Conservation (phyloP, 2,113 vertebrate species). For the Anoplopoma fimbria region DNA sequence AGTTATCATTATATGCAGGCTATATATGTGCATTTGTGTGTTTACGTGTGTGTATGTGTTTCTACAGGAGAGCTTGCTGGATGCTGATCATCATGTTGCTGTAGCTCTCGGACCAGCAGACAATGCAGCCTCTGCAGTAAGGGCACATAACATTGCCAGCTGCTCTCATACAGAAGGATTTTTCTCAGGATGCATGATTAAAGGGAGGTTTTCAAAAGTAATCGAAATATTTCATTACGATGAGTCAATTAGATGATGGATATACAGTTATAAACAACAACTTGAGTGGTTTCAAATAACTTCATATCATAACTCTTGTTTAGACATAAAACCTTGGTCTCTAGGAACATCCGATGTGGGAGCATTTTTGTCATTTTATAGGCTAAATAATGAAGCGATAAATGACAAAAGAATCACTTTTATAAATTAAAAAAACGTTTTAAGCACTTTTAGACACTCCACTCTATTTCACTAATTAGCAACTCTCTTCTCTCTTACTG, state of each 20-base stretch:
- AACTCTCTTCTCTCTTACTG: constrained; percentile 5
- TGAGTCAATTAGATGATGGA: not conserved
- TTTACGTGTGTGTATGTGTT: constrained; percentile 14
- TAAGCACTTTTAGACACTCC: no score
- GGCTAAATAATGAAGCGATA: not conserved
- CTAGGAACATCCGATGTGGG: not conserved
- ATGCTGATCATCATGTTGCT: constrained; percentile 91
- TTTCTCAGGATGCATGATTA: not conserved
- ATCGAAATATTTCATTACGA: no score
- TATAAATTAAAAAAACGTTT: not conserved
- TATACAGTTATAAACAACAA: not conserved
- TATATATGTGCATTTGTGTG: not conserved
- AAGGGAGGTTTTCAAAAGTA: not conserved
- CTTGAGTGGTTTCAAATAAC: not conserved
- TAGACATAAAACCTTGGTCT: not conserved
- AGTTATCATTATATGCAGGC: not conserved
- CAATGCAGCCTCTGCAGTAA: constrained; percentile 58
- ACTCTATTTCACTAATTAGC: not conserved
- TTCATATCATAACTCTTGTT: not conserved
- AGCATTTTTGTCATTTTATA: not conserved
- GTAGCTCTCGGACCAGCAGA: constrained; percentile 88
- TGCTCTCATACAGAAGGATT: not conserved
- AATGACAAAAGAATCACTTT: not conserved
- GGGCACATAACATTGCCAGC: constrained; percentile 8
- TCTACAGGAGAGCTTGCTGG: constrained; percentile 87